Base-by-base conservation (phyloP, 2,113 vertebrate genomes). In the Pteronura brasiliensis region DNA sequence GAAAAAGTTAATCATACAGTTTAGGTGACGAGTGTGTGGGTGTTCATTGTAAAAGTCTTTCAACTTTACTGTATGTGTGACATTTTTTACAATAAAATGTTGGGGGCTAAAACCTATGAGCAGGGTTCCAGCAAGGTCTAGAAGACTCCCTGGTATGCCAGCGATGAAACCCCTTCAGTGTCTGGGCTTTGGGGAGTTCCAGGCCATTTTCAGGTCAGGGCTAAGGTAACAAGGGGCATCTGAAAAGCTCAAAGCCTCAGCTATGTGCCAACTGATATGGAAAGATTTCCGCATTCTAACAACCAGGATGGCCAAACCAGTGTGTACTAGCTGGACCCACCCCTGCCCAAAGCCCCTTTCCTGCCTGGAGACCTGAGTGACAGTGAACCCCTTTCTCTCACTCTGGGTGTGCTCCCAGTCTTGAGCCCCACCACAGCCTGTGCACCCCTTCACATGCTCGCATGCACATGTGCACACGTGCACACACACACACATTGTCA, bases 81-180 rank as follows among this genome's bases (percentile, higher is more conserved):
- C 89, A 5, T 31, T 52, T 74, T 93, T 76, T 57, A 95, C 85
- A 93, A 86, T 83, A 96, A 93, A 72, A 84, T 87, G n/a, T 83
- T 49, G 85, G 44, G 23, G n/a, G 25, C 31, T 17, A 23, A 44
- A 74, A 89, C 12, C 89, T 88, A 31, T 92, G 12, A 55, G 18
- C 27, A 84, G 71, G 52, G 42, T 47, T 92, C 57, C 20, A 89
- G 59, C 52, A 88, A 85, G 81, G 63, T 92, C 39, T 21, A 36
- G 63, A 94, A 93, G 47, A 9, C 49, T 91, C 39, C 39, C 36
- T 59, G 65, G 15, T 74, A 7, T 59, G 57, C 49, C 34, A 91
- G 36, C 11, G 31, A 59, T 81, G 59, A 69, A 95, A 87, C 39
- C 59, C 55, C 89, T 94, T 94, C 77, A 85, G 20, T 4, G 77